These are phyloP conservation scores for Bucorvus abyssinicus DNA, from an alignment of 2,797 vertebrate genomes.

Conservation along the genomic window DNA sequence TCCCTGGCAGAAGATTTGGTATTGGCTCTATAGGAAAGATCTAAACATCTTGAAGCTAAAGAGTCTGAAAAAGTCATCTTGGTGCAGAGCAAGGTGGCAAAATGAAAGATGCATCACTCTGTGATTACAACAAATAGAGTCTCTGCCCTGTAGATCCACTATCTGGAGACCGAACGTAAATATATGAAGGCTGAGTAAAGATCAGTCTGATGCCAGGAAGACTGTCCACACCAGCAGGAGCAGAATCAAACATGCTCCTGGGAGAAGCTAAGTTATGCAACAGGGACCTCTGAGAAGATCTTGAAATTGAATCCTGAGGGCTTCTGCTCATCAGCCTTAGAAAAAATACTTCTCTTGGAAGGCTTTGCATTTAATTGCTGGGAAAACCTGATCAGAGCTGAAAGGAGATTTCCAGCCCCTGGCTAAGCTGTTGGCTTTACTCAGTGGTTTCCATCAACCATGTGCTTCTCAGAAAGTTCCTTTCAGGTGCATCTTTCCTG, in stretches of 20 bases:
- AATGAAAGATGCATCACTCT: not conserved
- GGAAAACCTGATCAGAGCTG: conserved; percentile 47
- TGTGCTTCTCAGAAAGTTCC: conserved; percentile 37
- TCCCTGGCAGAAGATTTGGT: not conserved
- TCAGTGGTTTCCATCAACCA: conserved; percentile 12
- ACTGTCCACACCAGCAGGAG: fast-evolving
- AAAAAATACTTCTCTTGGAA: conserved; percentile 23
- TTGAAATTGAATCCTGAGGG: conserved; percentile 7
- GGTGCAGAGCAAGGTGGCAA: not conserved
- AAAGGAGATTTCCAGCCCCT: conserved; percentile 48
- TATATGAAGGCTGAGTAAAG: not conserved
- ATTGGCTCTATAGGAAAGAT: not conserved
- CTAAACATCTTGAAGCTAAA: not conserved
- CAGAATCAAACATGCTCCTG: not conserved
- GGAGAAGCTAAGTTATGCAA: not conserved
- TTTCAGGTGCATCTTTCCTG: conserved; percentile 62
- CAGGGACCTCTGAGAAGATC: not conserved
- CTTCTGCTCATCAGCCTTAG: not conserved
- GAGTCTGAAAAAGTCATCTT: conserved; percentile 9
- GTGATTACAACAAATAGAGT: not conserved
- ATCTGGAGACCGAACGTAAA: not conserved
- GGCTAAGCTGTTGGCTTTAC: conserved; percentile 49
- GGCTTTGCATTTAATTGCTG: conserved; percentile 39
- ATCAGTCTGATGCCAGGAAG: not conserved
- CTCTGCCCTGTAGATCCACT: not conserved